Evolutionary conservation across 1,140 invertebrate genomes (phyloP), one percentile per base, ranked within the genome.

Genomic region (Neodiprion virginianus): DNA sequence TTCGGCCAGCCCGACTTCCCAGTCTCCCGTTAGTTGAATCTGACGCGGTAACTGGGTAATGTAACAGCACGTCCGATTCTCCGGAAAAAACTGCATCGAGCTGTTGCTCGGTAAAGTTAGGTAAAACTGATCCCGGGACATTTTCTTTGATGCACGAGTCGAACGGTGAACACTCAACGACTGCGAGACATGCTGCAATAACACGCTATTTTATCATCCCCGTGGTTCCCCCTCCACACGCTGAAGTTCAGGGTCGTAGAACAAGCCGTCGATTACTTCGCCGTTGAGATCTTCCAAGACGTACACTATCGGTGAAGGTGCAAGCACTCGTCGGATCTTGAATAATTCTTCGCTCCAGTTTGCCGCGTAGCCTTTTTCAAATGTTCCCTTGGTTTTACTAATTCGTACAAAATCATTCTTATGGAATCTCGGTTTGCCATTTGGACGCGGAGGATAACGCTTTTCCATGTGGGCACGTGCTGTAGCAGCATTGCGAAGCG

Each of bases 401-500:
- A 17, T 17, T 17, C 17, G 17, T 17, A 17, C 17, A 17, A 17
- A 17, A 17, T 17, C 17, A 17, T 17, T 17, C 17, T 17, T 17
- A 17, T 17, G 17, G 17, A 17, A 53, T 14, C 10, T 53, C 14
- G 14, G 14, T 53, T 53, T 53, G 1, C 50, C 50, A 53, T 14
- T 9, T 14, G 14, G 10, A 11, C 50, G 10, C 50, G 10, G 50
- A 9, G 50, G 1, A 1, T 53, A 14, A 11, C 50, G 10, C 10
- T 14, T 9, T 1, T 53, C 1, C 47, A 71, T 23, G 47, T 71
- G 12, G 10, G 67, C 1, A 28, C 28, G 28, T 4, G 69, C 67
- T 47, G 28, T 11, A 4, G 48, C 48, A 1, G 77, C 75, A 10
- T 73, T 77, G 14, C 61, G 48, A 10, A 76, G 12, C 8, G 49